Conservation (phyloP, 2,888 invertebrate genomes). For the Aproaerema taeniolella region DNA sequence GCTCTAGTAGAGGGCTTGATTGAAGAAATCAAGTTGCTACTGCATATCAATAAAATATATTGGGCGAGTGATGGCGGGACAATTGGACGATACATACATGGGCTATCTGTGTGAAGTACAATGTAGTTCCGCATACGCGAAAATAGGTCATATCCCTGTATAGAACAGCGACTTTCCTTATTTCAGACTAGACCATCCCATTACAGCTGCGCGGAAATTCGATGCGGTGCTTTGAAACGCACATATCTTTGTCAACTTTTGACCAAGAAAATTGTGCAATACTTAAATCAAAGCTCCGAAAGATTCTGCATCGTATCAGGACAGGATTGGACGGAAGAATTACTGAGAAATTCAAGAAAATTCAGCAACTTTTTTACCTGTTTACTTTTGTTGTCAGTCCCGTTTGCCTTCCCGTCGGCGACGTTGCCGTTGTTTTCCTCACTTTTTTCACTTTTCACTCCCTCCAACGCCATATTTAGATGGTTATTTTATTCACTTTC, state of each 20-base stretch:
- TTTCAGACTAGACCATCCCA: constrained; percentile 32
- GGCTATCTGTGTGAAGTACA: too few relatives aligned
- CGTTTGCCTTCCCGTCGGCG: constrained; percentile 73
- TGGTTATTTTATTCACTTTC: constrained; percentile 66
- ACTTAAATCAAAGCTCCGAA: neutral
- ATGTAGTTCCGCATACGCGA: constrained; percentile 34
- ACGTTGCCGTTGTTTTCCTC: constrained; percentile 73
- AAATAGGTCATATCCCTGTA: constrained; percentile 70
- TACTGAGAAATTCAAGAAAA: constrained; percentile 35
- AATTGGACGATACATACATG: too few relatives aligned
- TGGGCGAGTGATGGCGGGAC: too few relatives aligned
- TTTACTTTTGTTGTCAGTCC: constrained; percentile 78
- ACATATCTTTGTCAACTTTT: too few relatives aligned
- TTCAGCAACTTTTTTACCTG: constrained; percentile 58
- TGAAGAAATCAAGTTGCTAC: constrained; percentile 7
- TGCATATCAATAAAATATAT: constrained; percentile 10
- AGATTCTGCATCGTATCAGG: neutral
- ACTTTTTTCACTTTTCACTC: constrained; percentile 75
- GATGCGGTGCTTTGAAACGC: constrained; percentile 25
- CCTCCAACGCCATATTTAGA: constrained; percentile 73
- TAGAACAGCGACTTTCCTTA: constrained; percentile 50
- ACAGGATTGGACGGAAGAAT: constrained; percentile 22
- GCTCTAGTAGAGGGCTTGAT: neutral
- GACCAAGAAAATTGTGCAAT: constrained; percentile 17
- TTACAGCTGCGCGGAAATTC: constrained; percentile 60